Base-by-base conservation (phyloP, 1,140 invertebrate genomes). In the Drosophila equinoxialis region DNA sequence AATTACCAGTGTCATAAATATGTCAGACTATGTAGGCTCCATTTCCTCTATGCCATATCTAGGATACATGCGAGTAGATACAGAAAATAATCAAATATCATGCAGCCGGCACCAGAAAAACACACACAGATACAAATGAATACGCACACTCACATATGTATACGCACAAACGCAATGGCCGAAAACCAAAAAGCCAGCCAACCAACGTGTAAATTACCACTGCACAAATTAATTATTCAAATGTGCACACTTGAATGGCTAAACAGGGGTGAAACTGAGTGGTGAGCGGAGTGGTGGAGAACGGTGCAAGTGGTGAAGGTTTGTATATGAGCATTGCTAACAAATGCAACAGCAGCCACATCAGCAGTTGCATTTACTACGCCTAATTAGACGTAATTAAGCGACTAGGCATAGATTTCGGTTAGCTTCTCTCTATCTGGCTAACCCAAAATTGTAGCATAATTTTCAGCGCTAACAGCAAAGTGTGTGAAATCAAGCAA, bases 181-280 rank as follows among this genome's bases (percentile, higher is more conserved):
- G 57, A 87, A 65, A 64, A 83, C 83, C 84, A 70, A 74, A 87
- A 86, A 87, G 80, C 84, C 77, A 89, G 84, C 77, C 70, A 66
- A 81, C 85, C 81, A 84, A 76, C 81, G 84, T 89, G 84, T 89
- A 89, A 89, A 89, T 89, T 87, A 87, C 83, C 79, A 87, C 84
- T 70, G 84, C 83, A 89, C 84, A 87, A 87, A 90, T 89, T 90
- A 89, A 90, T 90, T 84, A 89, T 89, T 90, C 84, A 89, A 89
- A 90, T 89, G 77, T 89, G 81, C 83, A 79, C 83, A 87, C 80
- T 87, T 79, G 83, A 83, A 87, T 89, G 70, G 61, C 75, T 81
- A 85, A 85, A 79, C 82, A 85, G 69, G 75, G 41, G 74, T 11
- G 37, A 42, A 23, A 37, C 45, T 63, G 41, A 45, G 30, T 30